Percentiles rank a stretch among this genome's conserved stretches.
Conservation (phyloP, 2,797 vertebrate genomes). For the Chelmon rostratus region DNA sequence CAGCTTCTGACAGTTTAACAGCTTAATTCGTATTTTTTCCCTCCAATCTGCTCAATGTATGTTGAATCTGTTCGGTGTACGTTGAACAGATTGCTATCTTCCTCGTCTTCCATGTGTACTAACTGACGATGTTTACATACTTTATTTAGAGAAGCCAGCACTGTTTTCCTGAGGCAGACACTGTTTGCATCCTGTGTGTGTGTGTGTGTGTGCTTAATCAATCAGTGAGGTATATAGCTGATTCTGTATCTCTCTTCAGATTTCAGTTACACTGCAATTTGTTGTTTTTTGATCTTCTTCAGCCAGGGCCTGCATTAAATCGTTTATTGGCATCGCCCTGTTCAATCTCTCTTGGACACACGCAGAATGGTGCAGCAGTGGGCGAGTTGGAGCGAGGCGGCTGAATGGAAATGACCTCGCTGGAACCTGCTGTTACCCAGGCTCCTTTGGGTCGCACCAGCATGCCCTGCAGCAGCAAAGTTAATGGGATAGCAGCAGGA, state of each 20-base stretch:
- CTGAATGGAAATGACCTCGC: constrained; percentile 75
- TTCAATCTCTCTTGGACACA: constrained; percentile 20
- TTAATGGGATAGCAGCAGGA: constrained; percentile 81
- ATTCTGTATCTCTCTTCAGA: neutral
- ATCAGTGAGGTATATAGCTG: neutral
- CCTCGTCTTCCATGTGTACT: neutral
- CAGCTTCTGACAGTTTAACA: neutral
- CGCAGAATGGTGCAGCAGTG: constrained; percentile 29
- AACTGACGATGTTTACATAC: neutral
- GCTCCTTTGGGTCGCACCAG: constrained; percentile 73
- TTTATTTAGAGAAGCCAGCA: neutral
- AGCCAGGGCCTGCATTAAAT: neutral
- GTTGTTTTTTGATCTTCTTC: neutral
- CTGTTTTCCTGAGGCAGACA: neutral
- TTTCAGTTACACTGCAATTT: neutral
- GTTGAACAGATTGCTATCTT: neutral
- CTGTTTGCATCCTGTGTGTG: neutral
- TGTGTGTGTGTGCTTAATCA: neutral
- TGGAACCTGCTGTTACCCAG: constrained; percentile 71
- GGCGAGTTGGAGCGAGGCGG: constrained; percentile 46
- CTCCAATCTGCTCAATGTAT: neutral
- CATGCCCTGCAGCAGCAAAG: constrained; percentile 70
- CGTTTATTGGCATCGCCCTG: constrained; percentile 15
- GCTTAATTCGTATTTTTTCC: neutral
- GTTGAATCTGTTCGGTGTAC: neutral